Evolutionary conservation across 2,888 invertebrate genomes (phyloP), one percentile per base, ranked within the genome.

Genomic region (Drosophila acutilabella): DNA sequence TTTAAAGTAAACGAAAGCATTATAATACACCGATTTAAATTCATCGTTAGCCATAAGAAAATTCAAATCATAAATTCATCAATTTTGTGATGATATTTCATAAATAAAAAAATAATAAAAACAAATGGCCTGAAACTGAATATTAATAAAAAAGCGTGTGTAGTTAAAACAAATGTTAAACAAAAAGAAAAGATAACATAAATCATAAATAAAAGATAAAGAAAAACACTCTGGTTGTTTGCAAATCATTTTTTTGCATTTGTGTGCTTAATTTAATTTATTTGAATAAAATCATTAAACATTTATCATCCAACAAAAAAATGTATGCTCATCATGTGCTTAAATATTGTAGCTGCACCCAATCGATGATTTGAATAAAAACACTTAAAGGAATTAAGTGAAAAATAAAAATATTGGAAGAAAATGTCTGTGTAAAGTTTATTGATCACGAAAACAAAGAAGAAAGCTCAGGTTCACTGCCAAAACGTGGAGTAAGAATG

Each of bases 381-480:
- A 51, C 23, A 59, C 60, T 54, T 13, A 58, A 53, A 58, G 61
- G 45, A 58, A 53, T 62, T 65, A 59, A 72, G 53, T 66, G 13
- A 13, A 64, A 64, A 72, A n/a, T n/a, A n/a, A 60, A 23, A 64
- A 64, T 42, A 73, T 67, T 74, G 42, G 67, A 69, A 36, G 61
- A 52, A 80, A 73, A 66, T 64, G 62, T 78, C 80, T 75, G 71
- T 86, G 87, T 87, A 84, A 86, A 75, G 56, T 66, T 78, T 78
- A 80, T 73, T 78, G 70, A 78, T 79, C 75, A 80, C 74, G 80
- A 68, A 75, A 79, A 78, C 74, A 79, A 84, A 88, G 70, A 78
- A 76, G 87, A 79, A 88, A 90, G 91, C 90, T 90, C 91, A 91
- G 91, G 91, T 89, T 90, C 90, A 90, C 90, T 90, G 90, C 90